A percentile compares a stretch with the other conserved stretches of the same genome.
Conservation (phyloP, 2,797 vertebrate genomes). For the Mycteria americana region DNA sequence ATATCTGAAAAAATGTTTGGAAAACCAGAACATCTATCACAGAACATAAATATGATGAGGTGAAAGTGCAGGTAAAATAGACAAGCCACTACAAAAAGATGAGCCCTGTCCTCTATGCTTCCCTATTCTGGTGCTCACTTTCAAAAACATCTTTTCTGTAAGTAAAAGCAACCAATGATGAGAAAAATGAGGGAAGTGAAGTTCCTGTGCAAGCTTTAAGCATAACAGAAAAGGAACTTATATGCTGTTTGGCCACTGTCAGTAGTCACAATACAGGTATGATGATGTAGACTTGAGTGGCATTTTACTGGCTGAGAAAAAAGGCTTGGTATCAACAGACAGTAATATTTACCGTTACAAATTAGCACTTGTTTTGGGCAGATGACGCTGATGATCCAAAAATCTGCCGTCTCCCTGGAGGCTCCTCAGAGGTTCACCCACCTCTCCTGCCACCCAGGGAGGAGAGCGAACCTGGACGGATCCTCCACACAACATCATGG, state of each 20-base stretch:
- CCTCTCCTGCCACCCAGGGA: not conserved
- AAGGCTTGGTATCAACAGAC: not conserved
- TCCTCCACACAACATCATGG: not conserved
- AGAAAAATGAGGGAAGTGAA: not conserved
- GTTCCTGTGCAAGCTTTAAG: not conserved
- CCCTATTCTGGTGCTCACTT: not conserved
- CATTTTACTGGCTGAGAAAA: not conserved
- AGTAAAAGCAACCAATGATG: not conserved
- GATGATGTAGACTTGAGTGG: not conserved
- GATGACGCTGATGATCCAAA: not conserved
- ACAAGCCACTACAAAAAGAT: not conserved
- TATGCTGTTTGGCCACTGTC: not conserved
- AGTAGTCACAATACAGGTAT: not conserved
- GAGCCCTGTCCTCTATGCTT: not conserved
- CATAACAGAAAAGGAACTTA: not conserved
- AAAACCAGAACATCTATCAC: not conserved
- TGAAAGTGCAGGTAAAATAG: not conserved
- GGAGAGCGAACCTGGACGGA: not conserved
- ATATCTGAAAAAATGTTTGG: not conserved
- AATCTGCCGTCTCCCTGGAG: not conserved
- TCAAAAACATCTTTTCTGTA: not conserved
- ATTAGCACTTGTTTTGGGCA: not conserved
- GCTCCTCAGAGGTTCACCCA: not conserved
- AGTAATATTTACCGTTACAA: not conserved
- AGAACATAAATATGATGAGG: not conserved